Evolutionary conservation across 2,113 vertebrate species (phyloP), one percentile per base, ranked within the genome.

Genomic region (Embiotoca jacksoni): DNA sequence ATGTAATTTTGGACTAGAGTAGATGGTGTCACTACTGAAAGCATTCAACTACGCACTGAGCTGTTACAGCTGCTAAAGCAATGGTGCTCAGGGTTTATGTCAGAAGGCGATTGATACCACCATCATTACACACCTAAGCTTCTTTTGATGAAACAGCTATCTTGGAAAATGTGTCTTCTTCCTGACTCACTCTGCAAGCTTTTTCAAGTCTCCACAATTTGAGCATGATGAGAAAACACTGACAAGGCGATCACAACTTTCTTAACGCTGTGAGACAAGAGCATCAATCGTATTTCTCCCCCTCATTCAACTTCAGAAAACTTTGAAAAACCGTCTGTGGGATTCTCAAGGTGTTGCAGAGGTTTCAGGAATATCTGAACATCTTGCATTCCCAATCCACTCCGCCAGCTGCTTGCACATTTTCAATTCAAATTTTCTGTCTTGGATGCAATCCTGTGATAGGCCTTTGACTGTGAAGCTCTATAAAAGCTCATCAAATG

Each of bases 81-180:
- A 44, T 46, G 60, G 58, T 32, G 60, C 63, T 58, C 10, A 57
- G 50, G 72, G 66, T 81, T 75, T 77, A 56, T 75, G 72, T 85
- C 72, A 52, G 59, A 33, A 41, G 49, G 41, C 57, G 36, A 90
- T 41, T 61, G 82, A 85, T 86, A 67, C 70, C 70, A 23, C 72
- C 64, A 50, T 86, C 77, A 81, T 87, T 80, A 82, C 80, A 81
- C 75, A 73, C 68, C 37, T 72, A 70, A 87, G 81, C 73, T 81
- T 68, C 71, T 83, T 86, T 78, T 88, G 80, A 82, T 89, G 82
- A 85, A 83, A 82, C 69, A 47, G 74, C 74, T 60, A 77, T 86
- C 68, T 71, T 0, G 57, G 78, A 88, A 82, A 86, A 77, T 63
- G 49, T 78, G 75, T 72, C 70, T 63, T 73, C 58, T 58, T 53